These are phyloP conservation scores for Ammodytes marinus DNA, from an alignment of 2,113 vertebrate species.

Conservation along the genomic window DNA sequence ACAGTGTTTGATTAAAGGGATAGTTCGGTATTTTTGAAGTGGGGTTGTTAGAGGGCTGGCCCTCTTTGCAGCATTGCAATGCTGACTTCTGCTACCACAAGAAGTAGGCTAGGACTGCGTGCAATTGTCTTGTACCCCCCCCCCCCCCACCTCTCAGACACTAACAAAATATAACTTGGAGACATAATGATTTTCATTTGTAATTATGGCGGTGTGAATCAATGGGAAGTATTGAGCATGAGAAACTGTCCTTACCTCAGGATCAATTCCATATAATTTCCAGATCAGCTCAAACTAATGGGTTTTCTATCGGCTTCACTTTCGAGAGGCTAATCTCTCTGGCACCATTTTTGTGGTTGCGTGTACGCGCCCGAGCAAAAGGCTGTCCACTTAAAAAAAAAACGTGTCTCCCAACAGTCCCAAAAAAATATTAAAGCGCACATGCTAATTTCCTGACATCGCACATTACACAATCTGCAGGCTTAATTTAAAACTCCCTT, in stretches of 20 bases:
- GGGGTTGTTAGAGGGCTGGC: too few species aligned
- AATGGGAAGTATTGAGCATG: slow-evolving; percentile 79
- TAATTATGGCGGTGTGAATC: slow-evolving; percentile 80
- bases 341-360: slow-evolving; percentile 71
- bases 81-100: neutral
- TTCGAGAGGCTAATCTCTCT: slow-evolving; percentile 68
- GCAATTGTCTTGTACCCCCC: slow-evolving; percentile 25
- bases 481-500: slow-evolving; percentile 78
- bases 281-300: slow-evolving; percentile 83
- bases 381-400: slow-evolving; percentile 75
- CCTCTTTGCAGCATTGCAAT: too few species aligned
- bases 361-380: slow-evolving; percentile 66
- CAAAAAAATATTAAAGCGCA: slow-evolving; percentile 77
- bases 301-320: slow-evolving; percentile 81
- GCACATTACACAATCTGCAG: slow-evolving; percentile 75
- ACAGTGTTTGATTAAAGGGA: neutral
- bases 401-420: slow-evolving; percentile 71
- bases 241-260: slow-evolving; percentile 77
- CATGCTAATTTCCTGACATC: slow-evolving; percentile 77
- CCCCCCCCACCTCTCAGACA: slow-evolving; percentile 44
- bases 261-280: slow-evolving; percentile 85
- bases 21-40: too few species aligned
- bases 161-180: slow-evolving; percentile 76
- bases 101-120: slow-evolving; percentile 17
- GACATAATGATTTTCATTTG: slow-evolving; percentile 80